Evolutionary conservation across 2,797 vertebrate genomes (phyloP).

Genomic region (Acanthopagrus latus): DNA sequence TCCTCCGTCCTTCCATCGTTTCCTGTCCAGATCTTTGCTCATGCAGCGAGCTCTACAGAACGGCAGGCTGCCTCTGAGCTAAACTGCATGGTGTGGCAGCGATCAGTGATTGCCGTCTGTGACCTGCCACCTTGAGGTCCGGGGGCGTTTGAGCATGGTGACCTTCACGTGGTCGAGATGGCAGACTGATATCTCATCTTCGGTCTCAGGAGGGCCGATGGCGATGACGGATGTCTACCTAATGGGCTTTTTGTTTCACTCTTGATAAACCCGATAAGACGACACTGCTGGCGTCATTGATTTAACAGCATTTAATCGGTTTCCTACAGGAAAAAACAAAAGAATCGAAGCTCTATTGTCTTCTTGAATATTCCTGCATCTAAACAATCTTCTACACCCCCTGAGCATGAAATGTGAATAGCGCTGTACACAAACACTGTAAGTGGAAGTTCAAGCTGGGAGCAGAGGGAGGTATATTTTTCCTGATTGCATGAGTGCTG

Average conservation of each 20-base stretch:
- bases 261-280: slow-evolving; percentile 34
- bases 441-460: not conserved
- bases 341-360: not conserved
- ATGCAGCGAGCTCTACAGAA: slow-evolving; percentile 26
- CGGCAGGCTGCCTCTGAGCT: slow-evolving; percentile 47
- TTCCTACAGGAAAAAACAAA: not conserved
- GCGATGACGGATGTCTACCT: slow-evolving; percentile 43
- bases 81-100: slow-evolving; percentile 25
- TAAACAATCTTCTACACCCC: slow-evolving; percentile 1
- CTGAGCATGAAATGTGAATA: not conserved
- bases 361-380: not conserved
- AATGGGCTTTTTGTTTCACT: slow-evolving; percentile 41
- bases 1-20: not conserved
- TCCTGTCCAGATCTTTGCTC: slow-evolving; percentile 16
- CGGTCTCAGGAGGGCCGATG: not conserved
- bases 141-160: slow-evolving; percentile 14
- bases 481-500: slow-evolving; percentile 7
- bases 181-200: slow-evolving; percentile 31
- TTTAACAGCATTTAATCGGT: slow-evolving; percentile 13
- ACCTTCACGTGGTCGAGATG: slow-evolving; percentile 34
- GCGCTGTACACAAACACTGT: not conserved
- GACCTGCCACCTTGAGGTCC: slow-evolving; percentile 46
- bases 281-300: slow-evolving; percentile 25
- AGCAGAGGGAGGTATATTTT: not conserved
- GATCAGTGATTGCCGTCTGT: slow-evolving; percentile 37